Evolutionary conservation across 2,888 invertebrate species (phyloP), one percentile per base, ranked within the genome.

Genomic region (Tenthredo scrophulariae): DNA sequence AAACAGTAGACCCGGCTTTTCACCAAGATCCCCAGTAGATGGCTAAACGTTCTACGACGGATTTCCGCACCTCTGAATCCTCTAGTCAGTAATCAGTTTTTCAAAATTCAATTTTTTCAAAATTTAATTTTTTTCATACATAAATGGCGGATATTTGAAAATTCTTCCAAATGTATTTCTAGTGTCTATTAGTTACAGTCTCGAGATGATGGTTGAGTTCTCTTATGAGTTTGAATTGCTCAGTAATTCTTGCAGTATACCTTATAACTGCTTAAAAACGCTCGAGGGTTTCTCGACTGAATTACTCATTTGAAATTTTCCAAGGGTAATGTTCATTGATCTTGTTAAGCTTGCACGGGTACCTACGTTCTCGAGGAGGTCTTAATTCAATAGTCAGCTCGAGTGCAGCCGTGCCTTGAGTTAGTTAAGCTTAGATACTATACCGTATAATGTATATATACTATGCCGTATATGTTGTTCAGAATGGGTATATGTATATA

Each of bases 261-360:
- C 7, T 54, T 54, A 62, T 62, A 62, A 29, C 18, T 15, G 18
- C 15, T 13, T 15, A 33, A 67, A 67, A 67, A 40, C 26, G 22
- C 62, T 80, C 37, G 80, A 77, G 80, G 62, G 80, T 62, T 58
- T 62, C 80, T 80, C 26, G 29, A 33, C 62, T 62, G 72, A 40
- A 43, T 40, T 50, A 58, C 80, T 80, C 58, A 62, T 80, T 80
- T 62, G 80, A 80, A 40, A 80, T 80, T 80, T 80, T 80, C 80
- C 80, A 62, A 80, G 80, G 80, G 80, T 80, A 80, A 80, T 80
- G 80, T 58, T 80, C 80, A 80, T 80, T 80, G 80, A 80, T 80
- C 80, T 80, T 62, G 80, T 80, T 62, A 58, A 62, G 80, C 40
- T 26, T 40, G 58, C 58, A 46, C 33, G 33, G 33, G 40, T 43